These are phyloP conservation scores for Myotis planiceps DNA, from an alignment of 2,797 vertebrate genomes.

Conservation along the genomic window DNA sequence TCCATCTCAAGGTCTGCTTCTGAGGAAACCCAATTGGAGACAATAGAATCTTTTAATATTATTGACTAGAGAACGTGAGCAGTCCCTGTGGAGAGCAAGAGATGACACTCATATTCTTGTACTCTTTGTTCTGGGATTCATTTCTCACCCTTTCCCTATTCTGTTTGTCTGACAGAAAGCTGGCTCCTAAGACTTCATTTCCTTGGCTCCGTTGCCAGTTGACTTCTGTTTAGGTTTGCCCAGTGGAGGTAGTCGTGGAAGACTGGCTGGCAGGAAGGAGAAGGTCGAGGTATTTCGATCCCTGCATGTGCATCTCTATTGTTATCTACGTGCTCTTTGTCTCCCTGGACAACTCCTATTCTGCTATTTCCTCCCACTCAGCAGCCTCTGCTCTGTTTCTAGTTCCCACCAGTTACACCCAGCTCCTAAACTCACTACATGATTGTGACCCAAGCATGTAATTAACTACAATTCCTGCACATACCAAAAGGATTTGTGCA, in stretches of 20 bases:
- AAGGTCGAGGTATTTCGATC: neutral
- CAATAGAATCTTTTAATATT: neutral
- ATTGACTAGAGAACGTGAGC: neutral
- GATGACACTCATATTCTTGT: neutral
- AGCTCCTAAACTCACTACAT: neutral
- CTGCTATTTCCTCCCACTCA: neutral
- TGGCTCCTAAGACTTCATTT: neutral
- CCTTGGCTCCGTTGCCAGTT: neutral
- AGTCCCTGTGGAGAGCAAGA: neutral
- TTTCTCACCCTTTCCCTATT: neutral
- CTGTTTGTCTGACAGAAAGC: neutral
- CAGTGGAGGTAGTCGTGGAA: neutral
- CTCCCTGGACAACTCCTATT: neutral
- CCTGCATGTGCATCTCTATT: neutral
- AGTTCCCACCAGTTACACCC: neutral
- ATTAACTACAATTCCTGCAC: neutral
- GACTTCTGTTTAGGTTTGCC: neutral
- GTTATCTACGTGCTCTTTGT: neutral
- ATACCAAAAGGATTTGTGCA: neutral
- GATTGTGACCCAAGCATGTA: neutral
- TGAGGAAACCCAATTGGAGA: neutral
- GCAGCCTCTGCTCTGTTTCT: neutral
- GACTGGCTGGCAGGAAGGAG: neutral
- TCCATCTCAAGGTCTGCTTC: neutral
- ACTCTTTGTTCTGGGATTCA: neutral